phyloP scores from a whole-genome alignment of 2,113 vertebrate genomes.

The Tonatia bakeri region DNA sequence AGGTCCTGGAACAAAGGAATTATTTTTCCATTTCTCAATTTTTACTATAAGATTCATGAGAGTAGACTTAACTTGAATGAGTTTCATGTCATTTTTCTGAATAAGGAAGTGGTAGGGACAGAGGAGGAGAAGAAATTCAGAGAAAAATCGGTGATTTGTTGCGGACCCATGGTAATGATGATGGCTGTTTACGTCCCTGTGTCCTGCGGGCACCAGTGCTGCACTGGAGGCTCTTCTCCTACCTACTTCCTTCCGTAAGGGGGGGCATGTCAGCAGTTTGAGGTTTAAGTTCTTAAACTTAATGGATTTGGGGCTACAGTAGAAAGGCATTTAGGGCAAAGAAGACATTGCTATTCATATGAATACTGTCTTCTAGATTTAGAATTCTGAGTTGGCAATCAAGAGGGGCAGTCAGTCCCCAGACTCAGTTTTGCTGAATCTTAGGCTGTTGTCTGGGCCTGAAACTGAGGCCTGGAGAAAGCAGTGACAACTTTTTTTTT shows the following conservation, averaged over 20 bases:
- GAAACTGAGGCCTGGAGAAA: not conserved
- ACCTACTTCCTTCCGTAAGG: not conserved
- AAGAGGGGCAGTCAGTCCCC: not conserved
- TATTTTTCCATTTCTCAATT: not conserved
- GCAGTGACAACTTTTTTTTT: not conserved
- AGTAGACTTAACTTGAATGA: not conserved
- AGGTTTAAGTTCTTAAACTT: not conserved
- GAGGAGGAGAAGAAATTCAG: not conserved
- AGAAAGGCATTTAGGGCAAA: not conserved
- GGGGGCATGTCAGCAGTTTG: not conserved
- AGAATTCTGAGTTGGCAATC: not conserved
- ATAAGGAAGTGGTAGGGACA: not conserved
- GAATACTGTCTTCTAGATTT: not conserved
- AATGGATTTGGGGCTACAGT: constrained; percentile 1
- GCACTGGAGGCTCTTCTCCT: not conserved
- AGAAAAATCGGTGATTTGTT: not conserved
- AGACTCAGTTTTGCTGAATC: not conserved
- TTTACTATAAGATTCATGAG: not conserved
- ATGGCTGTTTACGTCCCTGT: not conserved
- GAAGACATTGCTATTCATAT: not conserved
- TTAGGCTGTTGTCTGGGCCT: not conserved
- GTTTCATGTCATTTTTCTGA: not conserved
- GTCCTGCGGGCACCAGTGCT: not conserved
- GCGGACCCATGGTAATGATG: not conserved
- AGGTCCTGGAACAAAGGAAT: not conserved